A percentile compares a stretch with the other conserved stretches of the same genome.
phyloP scores from a whole-genome alignment of 2,113 vertebrate genomes.

The Mesoclemmys tuberculata region DNA sequence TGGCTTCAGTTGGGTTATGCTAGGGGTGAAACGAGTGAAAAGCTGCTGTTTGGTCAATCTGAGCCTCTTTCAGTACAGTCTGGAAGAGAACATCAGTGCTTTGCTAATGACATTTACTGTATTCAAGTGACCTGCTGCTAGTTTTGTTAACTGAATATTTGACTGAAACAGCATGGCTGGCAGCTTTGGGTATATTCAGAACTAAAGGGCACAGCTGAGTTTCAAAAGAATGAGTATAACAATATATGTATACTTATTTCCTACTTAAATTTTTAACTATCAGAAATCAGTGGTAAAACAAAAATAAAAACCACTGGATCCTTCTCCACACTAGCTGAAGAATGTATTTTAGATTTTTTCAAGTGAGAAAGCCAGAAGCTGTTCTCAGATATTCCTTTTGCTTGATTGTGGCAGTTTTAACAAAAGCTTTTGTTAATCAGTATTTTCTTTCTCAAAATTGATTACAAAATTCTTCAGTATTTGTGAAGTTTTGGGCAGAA shows the following conservation, averaged over 20 bases:
- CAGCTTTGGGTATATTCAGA: too few species aligned
- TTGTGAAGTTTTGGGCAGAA: background rate
- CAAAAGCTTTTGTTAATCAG: background rate
- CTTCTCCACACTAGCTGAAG: background rate
- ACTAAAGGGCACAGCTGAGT: background rate
- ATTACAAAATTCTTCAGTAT: background rate
- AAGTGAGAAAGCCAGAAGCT: background rate
- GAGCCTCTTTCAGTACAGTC: background rate
- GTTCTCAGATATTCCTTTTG: background rate
- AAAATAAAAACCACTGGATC: background rate
- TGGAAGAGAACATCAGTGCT: background rate
- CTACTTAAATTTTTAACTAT: background rate
- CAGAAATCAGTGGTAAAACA: background rate
- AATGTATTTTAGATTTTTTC: background rate
- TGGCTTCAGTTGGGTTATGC: conserved; percentile 13
- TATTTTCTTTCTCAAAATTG: background rate
- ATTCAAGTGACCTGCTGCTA: background rate
- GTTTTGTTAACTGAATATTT: background rate
- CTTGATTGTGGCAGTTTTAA: conserved; percentile 1
- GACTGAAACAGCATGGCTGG: background rate
- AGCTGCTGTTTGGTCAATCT: conserved; percentile 5
- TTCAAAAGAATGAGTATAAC: background rate
- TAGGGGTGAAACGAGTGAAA: background rate
- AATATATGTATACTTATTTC: background rate
- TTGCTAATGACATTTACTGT: background rate